These are phyloP conservation scores for Acanthosepion lycidas DNA, from an alignment of 2,888 invertebrate genomes.

Conservation along the genomic window DNA sequence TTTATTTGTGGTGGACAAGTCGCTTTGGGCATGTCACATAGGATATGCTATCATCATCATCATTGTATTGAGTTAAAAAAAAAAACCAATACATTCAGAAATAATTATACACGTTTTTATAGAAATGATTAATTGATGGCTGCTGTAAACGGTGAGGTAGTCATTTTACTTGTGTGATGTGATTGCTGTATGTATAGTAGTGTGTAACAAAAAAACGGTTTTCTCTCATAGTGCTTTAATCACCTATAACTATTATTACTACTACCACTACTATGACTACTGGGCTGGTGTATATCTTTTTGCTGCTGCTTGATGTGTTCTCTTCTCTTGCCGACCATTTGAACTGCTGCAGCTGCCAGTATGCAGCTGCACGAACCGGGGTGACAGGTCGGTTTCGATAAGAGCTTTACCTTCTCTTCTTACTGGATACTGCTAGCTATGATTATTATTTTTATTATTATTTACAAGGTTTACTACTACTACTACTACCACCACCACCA, in stretches of 20 bases:
- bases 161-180: not conserved
- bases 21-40: not conserved
- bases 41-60: not conserved
- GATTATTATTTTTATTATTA: not conserved
- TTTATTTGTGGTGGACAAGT: not conserved
- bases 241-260: not conserved
- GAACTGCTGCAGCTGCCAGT: not conserved
- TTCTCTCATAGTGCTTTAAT: not conserved
- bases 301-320: not conserved
- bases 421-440: not conserved
- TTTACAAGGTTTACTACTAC: conserved; percentile 2
- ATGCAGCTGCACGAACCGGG: conserved; percentile 45
- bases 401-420: not conserved
- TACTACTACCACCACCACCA: not conserved
- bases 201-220: not conserved
- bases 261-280: not conserved
- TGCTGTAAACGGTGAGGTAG: not conserved
- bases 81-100: not conserved
- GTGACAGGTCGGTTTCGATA: conserved; percentile 46
- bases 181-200: not conserved
- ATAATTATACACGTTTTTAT: not conserved
- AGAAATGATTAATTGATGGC: not conserved
- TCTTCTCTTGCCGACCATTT: not conserved
- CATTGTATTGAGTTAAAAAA: not conserved
- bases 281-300: not conserved